Percentiles rank a stretch among this genome's conserved stretches.
These are phyloP conservation scores for Parnassius mnemosyne DNA, from an alignment of 2,888 invertebrate genomes.

Conservation along the genomic window DNA sequence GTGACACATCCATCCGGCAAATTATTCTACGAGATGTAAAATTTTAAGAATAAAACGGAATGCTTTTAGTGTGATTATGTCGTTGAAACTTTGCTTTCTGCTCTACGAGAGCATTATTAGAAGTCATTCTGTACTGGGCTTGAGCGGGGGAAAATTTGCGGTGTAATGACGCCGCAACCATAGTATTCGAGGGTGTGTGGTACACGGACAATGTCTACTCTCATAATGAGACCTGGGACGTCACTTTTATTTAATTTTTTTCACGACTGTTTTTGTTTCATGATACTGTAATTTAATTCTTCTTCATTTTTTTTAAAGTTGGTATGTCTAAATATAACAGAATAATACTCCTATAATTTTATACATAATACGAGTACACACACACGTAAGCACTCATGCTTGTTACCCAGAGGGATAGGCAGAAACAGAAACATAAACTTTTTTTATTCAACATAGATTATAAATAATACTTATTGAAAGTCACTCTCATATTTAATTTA, in stretches of 20 bases:
- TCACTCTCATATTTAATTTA: too few species aligned
- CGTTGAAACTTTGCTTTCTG: constrained; percentile 59
- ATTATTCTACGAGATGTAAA: constrained; percentile 1
- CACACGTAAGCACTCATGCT: too few species aligned
- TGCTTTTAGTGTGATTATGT: constrained; percentile 74
- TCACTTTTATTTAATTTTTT: constrained; percentile 10
- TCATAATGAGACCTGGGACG: constrained; percentile 39
- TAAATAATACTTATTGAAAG: too few species aligned
- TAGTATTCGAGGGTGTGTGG: constrained; percentile 28
- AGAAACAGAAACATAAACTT: too few species aligned
- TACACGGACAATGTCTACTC: constrained; percentile 34
- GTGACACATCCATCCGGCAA: neutral
- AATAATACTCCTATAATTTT: too few species aligned
- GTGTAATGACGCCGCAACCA: constrained; percentile 46
- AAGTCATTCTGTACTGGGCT: constrained; percentile 46
- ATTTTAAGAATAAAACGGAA: constrained; percentile 44
- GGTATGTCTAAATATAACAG: too few species aligned
- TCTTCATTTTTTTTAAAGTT: too few species aligned
- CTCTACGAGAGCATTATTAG: constrained; percentile 55
- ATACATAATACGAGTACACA: too few species aligned
- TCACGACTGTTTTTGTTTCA: neutral
- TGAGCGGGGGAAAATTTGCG: constrained; percentile 46
- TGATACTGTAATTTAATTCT: too few species aligned
- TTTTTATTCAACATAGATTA: too few species aligned
- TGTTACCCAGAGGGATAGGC: too few species aligned